Percentiles rank a stretch among this genome's conserved stretches.
Conservation (phyloP, 2,113 vertebrate genomes). For the Addax nasomaculatus region DNA sequence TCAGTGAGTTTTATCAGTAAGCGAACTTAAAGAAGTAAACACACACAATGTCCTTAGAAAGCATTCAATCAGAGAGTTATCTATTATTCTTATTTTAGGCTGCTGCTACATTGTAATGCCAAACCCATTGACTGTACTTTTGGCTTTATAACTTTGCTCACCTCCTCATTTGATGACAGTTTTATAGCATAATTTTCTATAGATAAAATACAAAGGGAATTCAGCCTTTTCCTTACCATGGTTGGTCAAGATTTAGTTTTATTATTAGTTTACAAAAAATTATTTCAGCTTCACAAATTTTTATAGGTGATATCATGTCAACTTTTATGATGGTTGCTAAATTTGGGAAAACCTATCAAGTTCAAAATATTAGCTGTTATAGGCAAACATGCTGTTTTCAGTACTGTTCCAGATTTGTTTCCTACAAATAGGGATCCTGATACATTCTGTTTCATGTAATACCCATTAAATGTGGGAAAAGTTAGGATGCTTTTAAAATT, state of each 20-base stretch:
- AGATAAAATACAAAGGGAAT: not conserved
- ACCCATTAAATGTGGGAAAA: not conserved
- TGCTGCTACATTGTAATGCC: not conserved
- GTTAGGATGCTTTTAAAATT: not conserved
- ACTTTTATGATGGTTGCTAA: not conserved
- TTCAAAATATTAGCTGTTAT: not conserved
- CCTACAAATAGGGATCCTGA: not conserved
- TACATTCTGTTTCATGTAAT: not conserved
- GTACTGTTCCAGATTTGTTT: not conserved
- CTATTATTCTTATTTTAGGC: not conserved
- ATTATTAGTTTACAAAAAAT: not conserved
- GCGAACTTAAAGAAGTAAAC: not conserved
- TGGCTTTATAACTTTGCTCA: not conserved
- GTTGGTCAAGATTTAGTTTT: not conserved
- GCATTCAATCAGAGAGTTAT: not conserved
- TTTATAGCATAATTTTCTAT: not conserved
- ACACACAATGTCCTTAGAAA: not conserved
- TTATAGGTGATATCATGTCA: not conserved
- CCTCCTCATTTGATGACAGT: not conserved
- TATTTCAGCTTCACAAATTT: not conserved
- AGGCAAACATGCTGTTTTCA: not conserved
- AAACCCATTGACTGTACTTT: not conserved
- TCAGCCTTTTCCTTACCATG: not conserved
- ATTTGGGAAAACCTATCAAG: not conserved
- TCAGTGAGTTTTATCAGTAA: not conserved